These are phyloP conservation scores for Laterallus jamaicensis DNA, from an alignment of 2,113 vertebrate species.

Conservation along the genomic window DNA sequence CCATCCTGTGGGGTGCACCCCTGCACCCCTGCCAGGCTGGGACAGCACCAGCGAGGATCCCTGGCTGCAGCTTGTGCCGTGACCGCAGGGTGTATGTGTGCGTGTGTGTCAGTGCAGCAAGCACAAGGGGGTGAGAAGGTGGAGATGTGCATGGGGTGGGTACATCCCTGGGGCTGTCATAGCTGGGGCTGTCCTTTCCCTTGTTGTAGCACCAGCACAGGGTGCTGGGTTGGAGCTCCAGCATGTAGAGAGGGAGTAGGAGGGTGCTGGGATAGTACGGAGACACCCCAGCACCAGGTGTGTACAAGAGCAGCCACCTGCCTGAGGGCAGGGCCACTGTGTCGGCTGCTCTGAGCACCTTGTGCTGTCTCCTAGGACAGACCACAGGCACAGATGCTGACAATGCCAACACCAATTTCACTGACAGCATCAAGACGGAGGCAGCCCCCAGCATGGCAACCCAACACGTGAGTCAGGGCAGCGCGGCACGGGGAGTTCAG, in stretches of 20 bases:
- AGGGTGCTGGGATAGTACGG: neutral
- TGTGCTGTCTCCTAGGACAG: conserved; percentile 71
- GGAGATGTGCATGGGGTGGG: neutral
- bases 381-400: conserved; percentile 61
- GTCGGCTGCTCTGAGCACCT: neutral
- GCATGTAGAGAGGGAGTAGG: neutral
- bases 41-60: neutral
- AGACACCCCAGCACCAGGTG: too few relatives aligned
- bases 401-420: conserved; percentile 73
- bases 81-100: neutral
- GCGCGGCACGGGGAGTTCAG: fast-evolving
- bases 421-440: conserved; percentile 77
- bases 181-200: neutral
- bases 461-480: conserved; percentile 70
- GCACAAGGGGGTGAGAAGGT: neutral
- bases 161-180: neutral
- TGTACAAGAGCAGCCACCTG: neutral
- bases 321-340: neutral
- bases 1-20: fast-evolving
- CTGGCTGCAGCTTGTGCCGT: neutral
- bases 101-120: neutral
- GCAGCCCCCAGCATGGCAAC: conserved; percentile 19
- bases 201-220: neutral
- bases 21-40: fast-evolving
- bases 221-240: neutral